A percentile compares a stretch with the other conserved stretches of the same genome.
These are phyloP conservation scores for Lacanobia wlatinum DNA, from an alignment of 2,888 invertebrate species.

Conservation along the genomic window DNA sequence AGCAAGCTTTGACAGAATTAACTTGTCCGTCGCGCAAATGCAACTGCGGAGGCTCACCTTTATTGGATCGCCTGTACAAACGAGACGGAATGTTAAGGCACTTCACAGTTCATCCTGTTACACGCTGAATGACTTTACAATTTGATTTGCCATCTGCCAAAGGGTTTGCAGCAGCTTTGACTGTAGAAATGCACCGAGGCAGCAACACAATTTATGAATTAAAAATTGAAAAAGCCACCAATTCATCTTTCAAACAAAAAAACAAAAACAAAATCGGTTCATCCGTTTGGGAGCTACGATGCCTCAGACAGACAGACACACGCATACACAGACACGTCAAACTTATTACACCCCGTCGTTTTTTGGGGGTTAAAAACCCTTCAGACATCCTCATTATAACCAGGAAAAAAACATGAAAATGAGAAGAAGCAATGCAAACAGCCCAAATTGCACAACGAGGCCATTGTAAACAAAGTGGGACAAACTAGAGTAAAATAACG, in stretches of 20 bases:
- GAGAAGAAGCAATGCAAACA: slow-evolving; percentile 62
- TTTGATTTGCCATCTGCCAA: slow-evolving; percentile 33
- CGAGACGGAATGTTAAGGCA: slow-evolving; percentile 74
- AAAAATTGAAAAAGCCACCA: no score
- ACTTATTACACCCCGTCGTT: no score
- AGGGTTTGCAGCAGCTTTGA: background rate
- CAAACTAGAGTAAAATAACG: slow-evolving; percentile 79
- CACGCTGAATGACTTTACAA: slow-evolving; percentile 33
- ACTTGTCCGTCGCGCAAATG: slow-evolving; percentile 87
- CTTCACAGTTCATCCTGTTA: slow-evolving; percentile 48
- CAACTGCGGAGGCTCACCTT: slow-evolving; percentile 84
- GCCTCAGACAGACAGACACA: no score
- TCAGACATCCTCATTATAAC: background rate
- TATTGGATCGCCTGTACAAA: slow-evolving; percentile 82
- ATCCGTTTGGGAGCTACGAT: no score
- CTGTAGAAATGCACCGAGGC: background rate
- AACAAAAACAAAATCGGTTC: no score
- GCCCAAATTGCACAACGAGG: slow-evolving; percentile 69
- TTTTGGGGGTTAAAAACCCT: no score
- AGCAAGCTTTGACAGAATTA: slow-evolving; percentile 90
- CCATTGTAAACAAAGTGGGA: slow-evolving; percentile 78
- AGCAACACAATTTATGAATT: background rate
- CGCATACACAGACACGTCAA: no score
- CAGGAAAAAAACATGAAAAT: slow-evolving; percentile 30
- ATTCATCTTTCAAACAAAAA: no score